These are phyloP conservation scores for Macaria liturata DNA, from an alignment of 2,888 invertebrate genomes.

Conservation along the genomic window DNA sequence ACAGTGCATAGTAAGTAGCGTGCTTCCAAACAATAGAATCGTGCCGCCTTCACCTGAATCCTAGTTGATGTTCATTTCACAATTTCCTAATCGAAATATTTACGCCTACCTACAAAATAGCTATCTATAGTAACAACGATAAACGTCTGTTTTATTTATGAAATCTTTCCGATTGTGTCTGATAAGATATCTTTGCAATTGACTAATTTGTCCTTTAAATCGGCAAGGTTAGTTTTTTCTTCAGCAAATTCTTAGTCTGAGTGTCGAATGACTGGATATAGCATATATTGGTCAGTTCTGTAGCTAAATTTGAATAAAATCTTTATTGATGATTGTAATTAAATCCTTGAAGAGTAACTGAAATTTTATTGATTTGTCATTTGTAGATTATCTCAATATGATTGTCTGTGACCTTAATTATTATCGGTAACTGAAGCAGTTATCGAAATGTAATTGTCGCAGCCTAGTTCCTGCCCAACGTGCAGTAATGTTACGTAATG, in stretches of 20 bases:
- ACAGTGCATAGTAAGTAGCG: slow-evolving; percentile 20
- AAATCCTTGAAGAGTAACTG: too few species aligned
- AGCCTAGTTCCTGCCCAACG: not conserved
- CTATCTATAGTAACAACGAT: too few species aligned
- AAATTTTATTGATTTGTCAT: not conserved
- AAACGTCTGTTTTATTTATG: too few species aligned
- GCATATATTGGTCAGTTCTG: too few species aligned
- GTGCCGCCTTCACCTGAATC: slow-evolving; percentile 47
- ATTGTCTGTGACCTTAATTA: slow-evolving; percentile 5
- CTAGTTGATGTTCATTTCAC: slow-evolving; percentile 31
- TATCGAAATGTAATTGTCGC: slow-evolving; percentile 1
- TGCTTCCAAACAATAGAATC: slow-evolving; percentile 46
- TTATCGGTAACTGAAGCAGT: not conserved
- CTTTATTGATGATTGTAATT: too few species aligned
- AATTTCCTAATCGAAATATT: slow-evolving; percentile 23
- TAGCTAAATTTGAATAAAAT: not conserved
- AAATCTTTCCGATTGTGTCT: too few species aligned
- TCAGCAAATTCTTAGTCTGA: too few species aligned
- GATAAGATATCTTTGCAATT: too few species aligned
- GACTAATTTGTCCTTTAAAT: too few species aligned
- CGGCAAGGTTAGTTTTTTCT: too few species aligned
- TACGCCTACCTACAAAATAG: too few species aligned
- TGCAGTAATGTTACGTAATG: slow-evolving; percentile 13
- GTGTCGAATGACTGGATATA: too few species aligned
- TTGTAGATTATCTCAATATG: not conserved